Percentiles rank a stretch among this genome's conserved stretches.
phyloP scores from a whole-genome alignment of 2,888 invertebrate genomes.

The Macroteleia sp. region DNA sequence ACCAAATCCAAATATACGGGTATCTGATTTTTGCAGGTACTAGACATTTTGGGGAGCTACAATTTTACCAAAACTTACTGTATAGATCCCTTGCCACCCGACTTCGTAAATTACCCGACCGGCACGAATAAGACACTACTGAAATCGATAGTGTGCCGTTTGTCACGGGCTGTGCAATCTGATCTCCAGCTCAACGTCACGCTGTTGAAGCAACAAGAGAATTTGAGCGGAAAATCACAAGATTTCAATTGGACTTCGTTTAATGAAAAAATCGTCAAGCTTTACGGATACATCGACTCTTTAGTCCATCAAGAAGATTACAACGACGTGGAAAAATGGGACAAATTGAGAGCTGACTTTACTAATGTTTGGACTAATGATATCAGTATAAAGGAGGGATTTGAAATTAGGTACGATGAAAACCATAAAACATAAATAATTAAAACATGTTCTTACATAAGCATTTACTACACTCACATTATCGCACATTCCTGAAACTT shows the following conservation, averaged over 20 bases:
- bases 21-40: conserved; percentile 63
- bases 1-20: conserved; percentile 32
- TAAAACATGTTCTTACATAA: no score
- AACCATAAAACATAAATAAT: no score
- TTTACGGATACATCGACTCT: conserved; percentile 75
- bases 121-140: conserved; percentile 73
- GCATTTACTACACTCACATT: no score
- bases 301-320: conserved; percentile 70
- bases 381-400: conserved; percentile 67
- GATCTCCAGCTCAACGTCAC: conserved; percentile 71
- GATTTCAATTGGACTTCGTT: conserved; percentile 77
- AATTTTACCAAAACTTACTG: conserved; percentile 76
- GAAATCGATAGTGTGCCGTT: conserved; percentile 74
- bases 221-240: conserved; percentile 16
- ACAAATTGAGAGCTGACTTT: conserved; percentile 68
- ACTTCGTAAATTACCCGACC: conserved; percentile 74
- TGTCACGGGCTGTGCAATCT: conserved; percentile 70
- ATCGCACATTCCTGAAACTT: no score
- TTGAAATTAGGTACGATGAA: conserved; percentile 76
- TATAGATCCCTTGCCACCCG: conserved; percentile 60
- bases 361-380: conserved; percentile 70
- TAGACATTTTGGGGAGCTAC: conserved; percentile 75
- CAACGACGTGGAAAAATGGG: conserved; percentile 60
- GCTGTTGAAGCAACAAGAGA: conserved; percentile 55
- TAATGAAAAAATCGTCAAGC: conserved; percentile 72